Evolutionary conservation across 2,888 invertebrate genomes (phyloP), one percentile per base, ranked within the genome.

Genomic region (Hyposoter dolosus): DNA sequence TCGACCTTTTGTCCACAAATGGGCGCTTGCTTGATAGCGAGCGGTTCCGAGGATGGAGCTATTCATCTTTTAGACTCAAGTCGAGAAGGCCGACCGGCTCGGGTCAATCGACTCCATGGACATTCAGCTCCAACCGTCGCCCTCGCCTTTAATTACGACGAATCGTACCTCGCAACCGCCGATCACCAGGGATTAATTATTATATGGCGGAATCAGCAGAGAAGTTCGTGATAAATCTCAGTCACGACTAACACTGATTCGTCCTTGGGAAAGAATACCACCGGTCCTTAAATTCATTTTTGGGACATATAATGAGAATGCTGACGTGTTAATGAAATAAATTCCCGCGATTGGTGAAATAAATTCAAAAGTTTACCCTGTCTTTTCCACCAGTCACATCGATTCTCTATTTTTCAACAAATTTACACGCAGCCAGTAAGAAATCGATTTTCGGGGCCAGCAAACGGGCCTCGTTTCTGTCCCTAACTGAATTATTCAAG

Each of bases 91-190:
- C 94, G 93, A 84, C 92, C 93, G 45, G 93, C 93, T 32, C 95
- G 95, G 90, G 95, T 96, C 17, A 96, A 96, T 93, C 95, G 95
- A 91, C 94, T 96, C 17, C 95, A 96, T 94, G 97, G 98, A 9
- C 98, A 98, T 94, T 97, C 97, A 1, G 96, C 96, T n/a, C 96
- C 98, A 0, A 97, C 98, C 77, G 94, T 98, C 28, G 97, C 98
- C 77, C 97, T 98, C 43, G 96, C 97, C 89, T 98, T 98, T 94
- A 98, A 98, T 94, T 97, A 97, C 94, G 97, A 98, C 94, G 98
- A 98, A 95, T 97, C 97, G 91, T 95, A 98, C 88, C 95, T 98
- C 86, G 98, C 98, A 56, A 97, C 97, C 45, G 97, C 97, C 93
- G 98, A 98, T 95, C 95, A 96, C 77, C 96, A 97, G 89, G 98